These are phyloP conservation scores for Melanaphis sacchari DNA, from an alignment of 1,140 invertebrate species.

Conservation along the genomic window DNA sequence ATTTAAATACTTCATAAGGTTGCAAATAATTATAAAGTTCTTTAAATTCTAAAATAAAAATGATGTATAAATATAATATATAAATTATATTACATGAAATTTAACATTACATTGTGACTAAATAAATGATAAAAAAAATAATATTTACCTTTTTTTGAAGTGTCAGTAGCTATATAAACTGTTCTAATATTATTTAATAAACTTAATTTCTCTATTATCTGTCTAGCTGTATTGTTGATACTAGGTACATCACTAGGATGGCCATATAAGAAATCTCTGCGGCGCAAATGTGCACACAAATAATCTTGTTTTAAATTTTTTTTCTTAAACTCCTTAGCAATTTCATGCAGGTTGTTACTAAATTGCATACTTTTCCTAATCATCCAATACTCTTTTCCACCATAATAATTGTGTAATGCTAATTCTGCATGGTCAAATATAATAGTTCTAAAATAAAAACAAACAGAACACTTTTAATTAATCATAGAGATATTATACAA, in stretches of 20 bases:
- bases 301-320: constrained; percentile 77
- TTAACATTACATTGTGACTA: constrained; percentile 24
- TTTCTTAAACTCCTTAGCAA: constrained; percentile 76
- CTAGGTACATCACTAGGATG: constrained; percentile 75
- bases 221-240: constrained; percentile 73
- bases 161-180: constrained; percentile 87
- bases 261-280: constrained; percentile 81
- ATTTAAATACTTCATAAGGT: constrained; percentile 66
- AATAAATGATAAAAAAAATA: constrained; percentile 23
- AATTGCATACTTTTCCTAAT: constrained; percentile 92
- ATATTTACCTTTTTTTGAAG: constrained; percentile 65
- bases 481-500: neutral
- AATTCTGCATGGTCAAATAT: constrained; percentile 89
- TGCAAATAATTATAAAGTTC: constrained; percentile 65
- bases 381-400: constrained; percentile 82
- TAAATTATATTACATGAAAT: constrained; percentile 39
- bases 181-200: constrained; percentile 68
- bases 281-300: constrained; percentile 80
- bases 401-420: constrained; percentile 86
- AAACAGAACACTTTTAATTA: neutral
- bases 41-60: constrained; percentile 66
- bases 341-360: constrained; percentile 72
- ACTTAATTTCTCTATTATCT: constrained; percentile 72
- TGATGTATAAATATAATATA: constrained; percentile 60
- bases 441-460: constrained; percentile 67